Evolutionary conservation across 2,797 vertebrate genomes (phyloP), one percentile per base, ranked within the genome.

Genomic region (Phataginus tetradactyla): DNA sequence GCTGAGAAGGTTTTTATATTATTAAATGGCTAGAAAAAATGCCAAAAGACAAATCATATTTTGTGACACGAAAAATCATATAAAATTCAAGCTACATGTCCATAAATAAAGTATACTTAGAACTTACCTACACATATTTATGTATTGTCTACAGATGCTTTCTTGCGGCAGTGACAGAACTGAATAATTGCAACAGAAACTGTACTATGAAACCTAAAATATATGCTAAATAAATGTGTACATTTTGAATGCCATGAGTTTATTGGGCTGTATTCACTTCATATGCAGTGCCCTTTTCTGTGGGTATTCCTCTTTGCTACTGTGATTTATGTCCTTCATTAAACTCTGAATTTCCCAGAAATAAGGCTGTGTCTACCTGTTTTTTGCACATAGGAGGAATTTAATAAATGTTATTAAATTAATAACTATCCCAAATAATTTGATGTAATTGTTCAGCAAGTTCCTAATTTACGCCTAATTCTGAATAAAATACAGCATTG

Each of bases 221-320:
- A 71, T 57, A 32, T 49, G 32, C 20, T 27, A 37, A n/a, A 45
- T n/a, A 74, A 91, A 75, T 37, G 7, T 88, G 11, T 69, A 13
- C 34, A 69, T 45, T 96, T 77, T 90, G 49, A 96, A 66, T 89
- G 49, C 10, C 39, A 14, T 92, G 27, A 84, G 77, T 92, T 66
- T 53, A 49, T 57, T 64, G 55, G 69, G n/a, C 11, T 89, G 15
- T 63, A 61, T 84, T 90, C 34, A 87, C 53, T 59, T 96, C 14
- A 66, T 12, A 83, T 81, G 15, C 13, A 57, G 37, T n/a, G 17
- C 10, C 4, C 8, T 83, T 84, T 96, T 91, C n/a, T 75, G 29
- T 29, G 71, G 4, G 27, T 2, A 71, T 91, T 86, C 10, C 4
- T 42, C 17, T 87, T 95, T 86, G 25, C 55, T 34, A 89, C 27